Evolutionary conservation across 1,140 invertebrate genomes (phyloP).

Genomic region (Cardiocondyla obscurior): DNA sequence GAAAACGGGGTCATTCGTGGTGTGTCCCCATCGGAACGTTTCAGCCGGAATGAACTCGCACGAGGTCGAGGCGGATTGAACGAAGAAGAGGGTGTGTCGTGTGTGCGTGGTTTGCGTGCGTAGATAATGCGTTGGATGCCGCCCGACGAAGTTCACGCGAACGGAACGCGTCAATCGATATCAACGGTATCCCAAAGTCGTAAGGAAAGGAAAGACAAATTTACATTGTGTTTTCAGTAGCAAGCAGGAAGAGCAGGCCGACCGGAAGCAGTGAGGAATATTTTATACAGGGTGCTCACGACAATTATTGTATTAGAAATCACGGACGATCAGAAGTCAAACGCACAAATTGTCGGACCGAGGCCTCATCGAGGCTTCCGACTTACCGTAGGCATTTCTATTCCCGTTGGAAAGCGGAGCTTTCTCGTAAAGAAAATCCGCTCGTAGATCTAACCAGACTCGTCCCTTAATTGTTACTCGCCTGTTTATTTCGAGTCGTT

Average conservation of each 20-base stretch:
- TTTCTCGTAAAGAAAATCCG: neutral
- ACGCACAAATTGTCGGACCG: conserved; percentile 27
- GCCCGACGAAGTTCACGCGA: neutral
- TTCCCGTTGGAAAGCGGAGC: neutral
- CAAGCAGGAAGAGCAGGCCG: neutral
- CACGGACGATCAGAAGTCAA: conserved; percentile 36
- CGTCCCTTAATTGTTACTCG: no score
- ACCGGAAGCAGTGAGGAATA: conserved; percentile 4
- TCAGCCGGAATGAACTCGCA: conserved; percentile 25
- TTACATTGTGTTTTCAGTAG: neutral
- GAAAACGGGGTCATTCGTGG: neutral
- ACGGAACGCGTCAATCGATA: neutral
- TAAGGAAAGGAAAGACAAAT: neutral
- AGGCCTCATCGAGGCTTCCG: neutral
- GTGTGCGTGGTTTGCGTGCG: conserved; percentile 27
- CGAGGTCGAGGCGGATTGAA: conserved; percentile 11
- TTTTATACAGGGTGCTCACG: conserved; percentile 35
- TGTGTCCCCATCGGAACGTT: neutral
- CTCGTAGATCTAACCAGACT: no score
- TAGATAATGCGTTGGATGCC: conserved; percentile 19
- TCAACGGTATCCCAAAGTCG: neutral
- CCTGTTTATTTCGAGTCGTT: conserved; percentile 5
- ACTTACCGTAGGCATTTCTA: conserved; percentile 3
- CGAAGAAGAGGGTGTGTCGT: conserved; percentile 19
- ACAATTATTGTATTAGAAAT: conserved; percentile 5